These are phyloP conservation scores for Dicroscelio sp. DNA, from an alignment of 2,888 invertebrate genomes.

Conservation along the genomic window DNA sequence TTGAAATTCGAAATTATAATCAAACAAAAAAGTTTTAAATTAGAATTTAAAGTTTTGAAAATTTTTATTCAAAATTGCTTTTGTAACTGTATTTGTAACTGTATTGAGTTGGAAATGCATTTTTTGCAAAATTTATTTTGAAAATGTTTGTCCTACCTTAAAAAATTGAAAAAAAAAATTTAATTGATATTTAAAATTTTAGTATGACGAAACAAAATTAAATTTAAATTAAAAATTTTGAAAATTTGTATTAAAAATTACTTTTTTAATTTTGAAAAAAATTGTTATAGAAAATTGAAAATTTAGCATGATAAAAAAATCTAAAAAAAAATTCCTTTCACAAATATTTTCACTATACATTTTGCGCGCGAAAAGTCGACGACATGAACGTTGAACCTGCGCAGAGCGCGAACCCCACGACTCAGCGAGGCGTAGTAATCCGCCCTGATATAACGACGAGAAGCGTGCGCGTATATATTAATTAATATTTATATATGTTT, in stretches of 20 bases:
- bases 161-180: background rate
- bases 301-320: no score
- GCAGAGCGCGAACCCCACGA: slow-evolving; percentile 43
- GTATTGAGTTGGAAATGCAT: no score
- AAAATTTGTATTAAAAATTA: background rate
- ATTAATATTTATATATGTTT: slow-evolving; percentile 91
- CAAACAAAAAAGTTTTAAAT: no score
- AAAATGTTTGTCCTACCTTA: no score
- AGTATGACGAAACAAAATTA: background rate
- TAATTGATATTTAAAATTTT: background rate
- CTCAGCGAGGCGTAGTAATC: slow-evolving; percentile 76
- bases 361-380: background rate
- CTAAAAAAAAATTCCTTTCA: no score
- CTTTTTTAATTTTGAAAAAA: background rate
- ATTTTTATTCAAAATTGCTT: no score
- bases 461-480: slow-evolving; percentile 87
- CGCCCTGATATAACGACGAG: slow-evolving; percentile 85
- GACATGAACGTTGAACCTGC: slow-evolving; percentile 71
- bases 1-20: no score
- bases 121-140: no score
- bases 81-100: no score
- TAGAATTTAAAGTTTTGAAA: no score
- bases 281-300: no score
- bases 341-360: no score
- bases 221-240: background rate